Base-by-base conservation (phyloP, 2,113 vertebrate species). In the Taxidea taxus region DNA sequence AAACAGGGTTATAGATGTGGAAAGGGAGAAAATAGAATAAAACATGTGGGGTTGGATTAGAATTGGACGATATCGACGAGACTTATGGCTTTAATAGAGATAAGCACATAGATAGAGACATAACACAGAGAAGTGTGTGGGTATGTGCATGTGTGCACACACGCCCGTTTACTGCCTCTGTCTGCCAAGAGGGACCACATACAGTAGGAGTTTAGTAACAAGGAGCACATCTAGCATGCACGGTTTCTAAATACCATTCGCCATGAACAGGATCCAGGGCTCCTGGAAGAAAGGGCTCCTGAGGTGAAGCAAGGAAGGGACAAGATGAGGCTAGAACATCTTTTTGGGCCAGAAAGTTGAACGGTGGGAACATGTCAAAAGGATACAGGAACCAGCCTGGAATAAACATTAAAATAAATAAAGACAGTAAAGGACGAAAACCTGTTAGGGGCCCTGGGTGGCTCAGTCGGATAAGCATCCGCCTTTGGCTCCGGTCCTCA, bases 1-100 rank as follows among this genome's bases (percentile, higher is more conserved):
- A 15, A 94, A 87, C 16, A 97, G 47, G 82, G 23, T 37, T 68
- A 94, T 47, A 92, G 87, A 87, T 20, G 82, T 29, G 6, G 34
- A 72, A 96, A 64, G 20, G 74, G 8, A 92, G 12, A 93, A 94
- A 96, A 68, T 11, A 60, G 42, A 93, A 64, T 42, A 80, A 86
- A 84, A 81, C 16, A 51, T 34, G n/a, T 37, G 34, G 18, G 51
- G 4, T 14, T 62, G n/a, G n/a, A 39, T 0, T 81, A 82, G 37
- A 85, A 82, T 11, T 27, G 37, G 37, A 90, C 90, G 31, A 77
- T 31, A 81, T 1, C 16, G 5, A 39, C 31, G n/a, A 62, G 62
- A 70, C 3, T 66, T 37, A 42, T 5, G 27, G 56, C 25, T 94
- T 93, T 95, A 92, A 34, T 21, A 64, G 7, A 90, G 51, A 5